Base-by-base conservation (phyloP, 2,888 invertebrate species). In the Sphinx pinastri region DNA sequence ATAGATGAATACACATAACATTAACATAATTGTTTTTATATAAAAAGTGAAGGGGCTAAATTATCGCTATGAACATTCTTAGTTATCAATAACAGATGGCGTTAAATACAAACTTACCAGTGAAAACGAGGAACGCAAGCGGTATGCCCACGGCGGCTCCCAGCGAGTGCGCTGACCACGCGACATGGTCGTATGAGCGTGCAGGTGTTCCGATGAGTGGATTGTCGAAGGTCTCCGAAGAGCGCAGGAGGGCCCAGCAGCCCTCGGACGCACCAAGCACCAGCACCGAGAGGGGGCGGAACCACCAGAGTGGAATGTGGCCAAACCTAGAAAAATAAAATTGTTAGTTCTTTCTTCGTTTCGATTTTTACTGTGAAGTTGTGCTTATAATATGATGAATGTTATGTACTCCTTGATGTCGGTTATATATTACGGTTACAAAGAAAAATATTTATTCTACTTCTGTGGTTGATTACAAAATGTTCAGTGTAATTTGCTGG, bases 121-220 rank as follows among this genome's bases (percentile, higher is more conserved):
- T 90, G 76, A 94, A 96, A 12, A 95, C 84, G 13, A 96, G 85
- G 71, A 96, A 94, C 8, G 96, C 96, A 4, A 96, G 80, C 8
- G 96, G 89, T 1, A 96, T 88, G 0, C 97, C 97, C 0, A 95
- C 94, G 0, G 95, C 84, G 4, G 96, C 97, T 6, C 97, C 97
- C 8, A 96, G 95, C 16, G 95, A 90, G 82, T 97, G 97, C 7
- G 97, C 96, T 0, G 96, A 95, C 95, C 97, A 95, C 57, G 97
- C 96, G 72, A 97, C 94, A 75, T 87, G 85, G 19, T 84, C 85
- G 67, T 76, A 74, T 14, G 76, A 67, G 13, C 72, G 38, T 8
- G 4, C 72, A 14, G 75, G 77, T 16, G 78, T 75, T 55, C 78
- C 80, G 68, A 75, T 73, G 1, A 78, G 74, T 0, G 74, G 6